These are phyloP conservation scores for Ypsolopha scabrella DNA, from an alignment of 2,888 invertebrate genomes.

Conservation along the genomic window DNA sequence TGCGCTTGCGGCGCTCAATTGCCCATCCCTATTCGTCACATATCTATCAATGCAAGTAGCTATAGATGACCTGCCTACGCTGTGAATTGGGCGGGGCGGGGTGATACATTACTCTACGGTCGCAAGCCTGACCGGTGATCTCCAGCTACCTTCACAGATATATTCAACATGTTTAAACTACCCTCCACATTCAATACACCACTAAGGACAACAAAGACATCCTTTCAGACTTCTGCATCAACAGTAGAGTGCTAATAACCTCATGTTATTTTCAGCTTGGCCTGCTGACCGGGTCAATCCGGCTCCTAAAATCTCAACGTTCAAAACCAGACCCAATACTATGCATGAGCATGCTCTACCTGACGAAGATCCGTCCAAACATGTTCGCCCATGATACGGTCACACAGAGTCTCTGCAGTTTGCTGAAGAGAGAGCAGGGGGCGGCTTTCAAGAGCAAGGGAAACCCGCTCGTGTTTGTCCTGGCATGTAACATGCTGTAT, in stretches of 20 bases:
- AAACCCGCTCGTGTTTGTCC: conserved; percentile 82
- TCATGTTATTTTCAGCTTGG: conserved; percentile 63
- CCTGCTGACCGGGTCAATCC: conserved; percentile 89
- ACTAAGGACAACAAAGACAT: not conserved
- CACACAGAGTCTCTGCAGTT: conserved; percentile 82
- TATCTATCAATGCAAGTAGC: too few species aligned
- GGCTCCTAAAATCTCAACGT: conserved; percentile 79
- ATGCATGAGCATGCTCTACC: conserved; percentile 82
- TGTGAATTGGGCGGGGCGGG: too few species aligned
- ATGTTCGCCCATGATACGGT: conserved; percentile 83
- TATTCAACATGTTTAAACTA: too few species aligned
- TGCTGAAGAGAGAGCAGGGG: conserved; percentile 83
- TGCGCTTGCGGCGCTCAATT: too few species aligned
- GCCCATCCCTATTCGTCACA: too few species aligned
- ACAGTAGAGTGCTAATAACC: not conserved
- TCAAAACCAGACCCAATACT: conserved; percentile 86
- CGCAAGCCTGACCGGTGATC: too few species aligned
- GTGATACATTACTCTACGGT: too few species aligned
- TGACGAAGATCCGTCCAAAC: conserved; percentile 83
- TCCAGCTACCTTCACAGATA: too few species aligned
- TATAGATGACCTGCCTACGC: too few species aligned
- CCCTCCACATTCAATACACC: too few species aligned
- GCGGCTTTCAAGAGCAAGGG: conserved; percentile 81
- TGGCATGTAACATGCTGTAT: conserved; percentile 87
- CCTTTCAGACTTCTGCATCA: not conserved